Evolutionary conservation across 2,113 vertebrate species (phyloP).

Genomic region (Oryzias curvinotus): DNA sequence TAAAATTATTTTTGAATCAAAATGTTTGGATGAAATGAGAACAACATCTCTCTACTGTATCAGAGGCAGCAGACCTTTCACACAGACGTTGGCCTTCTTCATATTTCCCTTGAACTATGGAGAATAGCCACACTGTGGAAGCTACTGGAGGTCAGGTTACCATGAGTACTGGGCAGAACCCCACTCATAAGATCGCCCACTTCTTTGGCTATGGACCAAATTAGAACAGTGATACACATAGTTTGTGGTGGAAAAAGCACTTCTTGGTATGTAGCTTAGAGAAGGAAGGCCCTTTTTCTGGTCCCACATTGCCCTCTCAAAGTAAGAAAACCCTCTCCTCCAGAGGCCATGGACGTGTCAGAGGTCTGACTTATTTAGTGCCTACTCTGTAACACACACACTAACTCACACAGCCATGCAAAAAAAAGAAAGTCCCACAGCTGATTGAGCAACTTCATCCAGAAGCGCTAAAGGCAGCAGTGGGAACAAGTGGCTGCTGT

Average conservation of each 20-base stretch:
- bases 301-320: no score
- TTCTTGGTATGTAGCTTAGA: slow-evolving; percentile 73
- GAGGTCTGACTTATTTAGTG: slow-evolving; percentile 55
- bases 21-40: slow-evolving; percentile 27
- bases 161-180: slow-evolving; percentile 63
- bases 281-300: slow-evolving; percentile 57
- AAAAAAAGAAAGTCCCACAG: slow-evolving; percentile 50
- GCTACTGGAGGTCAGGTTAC: slow-evolving; percentile 65
- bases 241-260: slow-evolving; percentile 76
- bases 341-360: slow-evolving; percentile 57
- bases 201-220: slow-evolving; percentile 65
- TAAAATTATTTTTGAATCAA: slow-evolving; percentile 16
- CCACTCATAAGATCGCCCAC: slow-evolving; percentile 76
- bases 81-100: slow-evolving; percentile 37
- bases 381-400: slow-evolving; percentile 47
- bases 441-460: slow-evolving; percentile 49
- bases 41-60: slow-evolving; percentile 39
- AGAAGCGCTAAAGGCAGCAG: slow-evolving; percentile 44
- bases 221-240: slow-evolving; percentile 73
- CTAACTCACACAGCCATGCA: no score
- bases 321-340: slow-evolving; percentile 57
- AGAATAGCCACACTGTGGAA: slow-evolving; percentile 63
- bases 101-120: slow-evolving; percentile 66
- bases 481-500: slow-evolving; percentile 34
- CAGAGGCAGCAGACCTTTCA: slow-evolving; percentile 48